Evolutionary conservation across 2,888 invertebrate genomes (phyloP).

Genomic region (Pseudoips prasinana): DNA sequence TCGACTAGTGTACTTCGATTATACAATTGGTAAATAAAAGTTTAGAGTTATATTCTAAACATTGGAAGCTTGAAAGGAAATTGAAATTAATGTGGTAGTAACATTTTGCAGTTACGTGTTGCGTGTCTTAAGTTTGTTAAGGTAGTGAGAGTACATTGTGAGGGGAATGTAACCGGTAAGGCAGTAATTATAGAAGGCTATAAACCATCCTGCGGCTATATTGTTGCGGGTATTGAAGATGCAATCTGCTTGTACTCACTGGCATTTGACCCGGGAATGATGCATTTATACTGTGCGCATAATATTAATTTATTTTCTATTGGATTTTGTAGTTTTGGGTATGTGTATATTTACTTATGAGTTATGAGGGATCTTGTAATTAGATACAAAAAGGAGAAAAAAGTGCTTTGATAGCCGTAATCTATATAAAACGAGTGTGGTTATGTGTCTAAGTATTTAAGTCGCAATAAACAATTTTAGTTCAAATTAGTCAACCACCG

Average conservation of each 20-base stretch:
- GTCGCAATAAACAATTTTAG: no score
- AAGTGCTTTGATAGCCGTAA: no score
- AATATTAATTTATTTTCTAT: constrained; percentile 41
- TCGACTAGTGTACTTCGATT: constrained; percentile 49
- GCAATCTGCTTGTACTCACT: constrained; percentile 52
- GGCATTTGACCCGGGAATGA: constrained; percentile 57
- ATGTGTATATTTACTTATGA: no score
- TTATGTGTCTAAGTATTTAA: no score
- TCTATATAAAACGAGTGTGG: no score
- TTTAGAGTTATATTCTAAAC: constrained; percentile 13
- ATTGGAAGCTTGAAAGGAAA: constrained; percentile 4
- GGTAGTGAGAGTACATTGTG: constrained; percentile 7
- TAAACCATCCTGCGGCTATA: constrained; percentile 42
- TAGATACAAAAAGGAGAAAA: no score
- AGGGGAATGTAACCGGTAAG: constrained; percentile 41
- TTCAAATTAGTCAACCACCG: no score
- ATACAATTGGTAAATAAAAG: constrained; percentile 37
- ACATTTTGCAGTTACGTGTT: constrained; percentile 4
- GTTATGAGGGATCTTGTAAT: no score
- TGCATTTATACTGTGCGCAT: constrained; percentile 36
- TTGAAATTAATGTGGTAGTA: constrained; percentile 13
- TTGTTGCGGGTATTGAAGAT: constrained; percentile 50
- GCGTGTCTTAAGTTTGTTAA: constrained; percentile 16
- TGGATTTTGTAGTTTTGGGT: constrained; percentile 27
- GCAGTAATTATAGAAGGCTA: constrained; percentile 52